Base-by-base conservation (phyloP, 2,888 invertebrate species). In the Cylloceria caligata region DNA sequence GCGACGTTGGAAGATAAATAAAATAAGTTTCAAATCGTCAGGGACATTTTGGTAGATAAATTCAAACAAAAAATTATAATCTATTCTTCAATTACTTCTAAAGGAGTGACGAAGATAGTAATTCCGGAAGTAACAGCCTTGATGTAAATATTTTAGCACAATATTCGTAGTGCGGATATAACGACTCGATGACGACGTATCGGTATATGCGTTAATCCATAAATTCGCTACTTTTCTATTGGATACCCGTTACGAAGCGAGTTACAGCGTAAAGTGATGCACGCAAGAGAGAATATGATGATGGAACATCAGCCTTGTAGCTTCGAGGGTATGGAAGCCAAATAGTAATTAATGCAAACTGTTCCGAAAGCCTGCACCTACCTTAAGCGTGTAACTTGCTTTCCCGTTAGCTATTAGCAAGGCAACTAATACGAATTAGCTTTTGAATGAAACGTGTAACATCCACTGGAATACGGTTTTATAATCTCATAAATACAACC, bases 281-380 rank as follows among this genome's bases (percentile, higher is more conserved):
- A 4, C 52, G 21, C 24, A 24, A 52, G 24, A 24, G 24, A 24
- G 52, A 13, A 21, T 52, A 24, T 13, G 52, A 52, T 52, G 52
- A 52, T 52, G 52, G 52, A 52, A 9, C 24, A 24, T 21, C 21
- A 24, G 21, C 24, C 24, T 3, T 24, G 24, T 24, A 52, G 24
- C 52, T 52, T 52, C 13, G 24, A 52, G 52, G 24, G 13, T 24
- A 52, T 52, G 9, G 52, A 52, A 24, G 52, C 52, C 52, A 52
- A 52, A 52, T 52, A 52, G 52, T 24, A 52, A 52, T 52, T 52
- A 52, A 52, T 52, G 24, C 24, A 21, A 52, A 52, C 52, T 52
- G 24, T 24, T 52, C n/a, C 52, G 9, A n/a, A 13, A 45, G 52
- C 3, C 21, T 49, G 24, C 52, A 13, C 24, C 24, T 0, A 52